These are phyloP conservation scores for Gavia stellata DNA, from an alignment of 2,113 vertebrate species.

Conservation along the genomic window DNA sequence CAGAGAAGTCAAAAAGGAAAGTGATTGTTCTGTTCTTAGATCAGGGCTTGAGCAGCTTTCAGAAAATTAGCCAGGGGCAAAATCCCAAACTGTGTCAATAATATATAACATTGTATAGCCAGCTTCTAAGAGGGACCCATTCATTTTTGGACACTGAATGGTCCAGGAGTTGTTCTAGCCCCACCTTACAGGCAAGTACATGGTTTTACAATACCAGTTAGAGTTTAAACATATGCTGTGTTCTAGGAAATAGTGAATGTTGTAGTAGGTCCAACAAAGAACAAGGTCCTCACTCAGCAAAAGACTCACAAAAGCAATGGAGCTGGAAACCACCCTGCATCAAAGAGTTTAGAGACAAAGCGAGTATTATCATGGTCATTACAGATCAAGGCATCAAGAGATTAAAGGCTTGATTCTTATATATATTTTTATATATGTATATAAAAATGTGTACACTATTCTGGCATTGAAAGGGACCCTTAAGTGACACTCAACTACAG, in stretches of 20 bases:
- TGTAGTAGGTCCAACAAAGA: neutral
- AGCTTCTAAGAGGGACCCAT: neutral
- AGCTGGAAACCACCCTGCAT: neutral
- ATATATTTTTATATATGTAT: no score
- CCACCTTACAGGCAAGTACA: neutral
- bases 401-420: neutral
- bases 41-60: neutral
- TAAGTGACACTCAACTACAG: neutral
- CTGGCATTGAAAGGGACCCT: neutral
- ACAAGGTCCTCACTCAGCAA: slow-evolving; percentile 36
- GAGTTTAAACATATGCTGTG: neutral
- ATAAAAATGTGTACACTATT: neutral
- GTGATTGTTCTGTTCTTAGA: neutral
- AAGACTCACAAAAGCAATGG: neutral
- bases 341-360: slow-evolving; percentile 48
- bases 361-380: neutral
- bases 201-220: neutral
- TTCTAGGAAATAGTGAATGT: neutral
- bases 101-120: neutral
- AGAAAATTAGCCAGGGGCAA: slow-evolving; percentile 6
- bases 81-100: neutral
- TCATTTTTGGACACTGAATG: neutral
- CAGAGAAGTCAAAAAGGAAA: neutral
- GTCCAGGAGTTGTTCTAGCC: neutral
- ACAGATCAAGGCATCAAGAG: neutral